These are phyloP conservation scores for Eupithecia subumbrata DNA, from an alignment of 2,888 invertebrate genomes.

Conservation along the genomic window DNA sequence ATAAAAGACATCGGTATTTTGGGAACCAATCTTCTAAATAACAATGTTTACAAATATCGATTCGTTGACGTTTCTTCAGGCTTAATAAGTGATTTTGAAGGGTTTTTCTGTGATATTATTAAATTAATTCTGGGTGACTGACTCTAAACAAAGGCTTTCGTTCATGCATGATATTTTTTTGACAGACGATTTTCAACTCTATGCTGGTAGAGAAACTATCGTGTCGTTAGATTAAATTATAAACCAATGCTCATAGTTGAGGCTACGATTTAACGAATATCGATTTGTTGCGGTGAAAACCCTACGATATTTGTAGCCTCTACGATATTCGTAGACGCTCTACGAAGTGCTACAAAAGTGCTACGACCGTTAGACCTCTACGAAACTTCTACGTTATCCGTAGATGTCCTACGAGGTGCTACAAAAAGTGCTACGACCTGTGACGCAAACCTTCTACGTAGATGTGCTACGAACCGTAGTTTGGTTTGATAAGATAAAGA, in stretches of 20 bases:
- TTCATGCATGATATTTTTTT: background rate
- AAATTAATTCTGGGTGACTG: background rate
- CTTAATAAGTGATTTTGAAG: background rate
- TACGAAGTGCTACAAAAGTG: background rate
- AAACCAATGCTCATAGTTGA: background rate
- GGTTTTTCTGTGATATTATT: background rate
- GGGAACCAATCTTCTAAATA: background rate
- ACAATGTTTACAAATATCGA: background rate
- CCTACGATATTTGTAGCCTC: background rate
- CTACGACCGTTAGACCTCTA: constrained; percentile 2
- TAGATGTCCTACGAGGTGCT: background rate
- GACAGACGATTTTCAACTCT: background rate
- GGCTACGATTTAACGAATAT: background rate
- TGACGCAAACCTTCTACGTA: background rate
- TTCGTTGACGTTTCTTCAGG: background rate
- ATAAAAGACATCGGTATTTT: background rate
- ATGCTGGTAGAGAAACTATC: background rate
- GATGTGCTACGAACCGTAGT: background rate
- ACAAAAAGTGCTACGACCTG: background rate
- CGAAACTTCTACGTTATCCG: background rate
- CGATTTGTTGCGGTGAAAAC: background rate
- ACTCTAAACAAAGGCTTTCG: background rate
- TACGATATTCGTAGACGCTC: background rate
- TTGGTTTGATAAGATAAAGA: background rate
- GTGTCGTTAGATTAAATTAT: background rate